A percentile compares a stretch with the other conserved stretches of the same genome.
phyloP scores from a whole-genome alignment of 2,888 invertebrate genomes.

The Drosophila kokeensis region DNA sequence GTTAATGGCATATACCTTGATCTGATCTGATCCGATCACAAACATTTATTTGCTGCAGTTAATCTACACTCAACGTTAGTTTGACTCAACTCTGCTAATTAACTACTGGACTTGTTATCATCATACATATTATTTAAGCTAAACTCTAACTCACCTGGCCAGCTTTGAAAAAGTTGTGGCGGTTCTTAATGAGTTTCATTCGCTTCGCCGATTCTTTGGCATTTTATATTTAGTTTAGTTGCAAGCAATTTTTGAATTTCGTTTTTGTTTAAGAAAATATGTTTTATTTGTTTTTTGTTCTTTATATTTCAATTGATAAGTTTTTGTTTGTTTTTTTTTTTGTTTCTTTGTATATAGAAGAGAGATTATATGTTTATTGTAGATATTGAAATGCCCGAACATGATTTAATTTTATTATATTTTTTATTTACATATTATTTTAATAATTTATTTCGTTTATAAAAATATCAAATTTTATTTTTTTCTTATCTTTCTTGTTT shows the following conservation, averaged over 20 bases:
- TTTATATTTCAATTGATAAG: slow-evolving; percentile 57
- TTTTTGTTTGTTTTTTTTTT: slow-evolving; percentile 21
- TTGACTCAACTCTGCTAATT: slow-evolving; percentile 20
- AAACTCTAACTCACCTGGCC: slow-evolving; percentile 48
- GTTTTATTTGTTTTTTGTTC: slow-evolving; percentile 43
- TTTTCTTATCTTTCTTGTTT: slow-evolving; percentile 23
- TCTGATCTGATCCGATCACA: slow-evolving; percentile 14
- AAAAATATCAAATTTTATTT: slow-evolving; percentile 79
- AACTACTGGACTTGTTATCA: slow-evolving; percentile 26
- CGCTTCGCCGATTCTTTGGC: slow-evolving; percentile 55
- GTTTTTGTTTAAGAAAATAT: slow-evolving; percentile 53
- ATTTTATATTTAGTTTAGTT: slow-evolving; percentile 44
- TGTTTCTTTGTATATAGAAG: slow-evolving; percentile 63
- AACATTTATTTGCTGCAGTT: slow-evolving; percentile 6
- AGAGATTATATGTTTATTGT: slow-evolving; percentile 74
- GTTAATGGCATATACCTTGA: slow-evolving; percentile 23
- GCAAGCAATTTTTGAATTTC: slow-evolving; percentile 38
- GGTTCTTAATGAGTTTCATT: slow-evolving; percentile 19
- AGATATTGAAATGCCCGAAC: slow-evolving; percentile 66
- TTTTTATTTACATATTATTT: slow-evolving; percentile 67
- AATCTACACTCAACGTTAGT: slow-evolving; percentile 13
- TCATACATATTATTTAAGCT: slow-evolving; percentile 21
- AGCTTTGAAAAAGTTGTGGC: slow-evolving; percentile 13
- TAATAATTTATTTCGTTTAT: slow-evolving; percentile 71
- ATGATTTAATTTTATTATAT: slow-evolving; percentile 51